Evolutionary conservation across 2,797 vertebrate species (phyloP).

Genomic region (Pagetopsis macropterus): DNA sequence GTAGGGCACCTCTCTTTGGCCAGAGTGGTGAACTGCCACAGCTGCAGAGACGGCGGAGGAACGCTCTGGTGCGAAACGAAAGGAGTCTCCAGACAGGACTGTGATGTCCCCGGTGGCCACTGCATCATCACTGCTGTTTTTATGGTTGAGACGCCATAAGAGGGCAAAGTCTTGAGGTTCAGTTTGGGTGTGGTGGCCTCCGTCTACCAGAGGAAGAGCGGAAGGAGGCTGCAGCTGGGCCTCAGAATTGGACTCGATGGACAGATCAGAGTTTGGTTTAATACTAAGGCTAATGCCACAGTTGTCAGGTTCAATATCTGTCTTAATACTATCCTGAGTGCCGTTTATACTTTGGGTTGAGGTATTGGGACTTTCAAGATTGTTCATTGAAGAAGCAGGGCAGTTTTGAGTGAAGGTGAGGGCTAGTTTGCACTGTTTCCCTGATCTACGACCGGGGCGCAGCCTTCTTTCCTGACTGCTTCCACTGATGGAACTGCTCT

Average conservation of each 20-base stretch:
- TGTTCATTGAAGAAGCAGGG: conserved; percentile 33
- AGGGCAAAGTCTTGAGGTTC: conserved; percentile 92
- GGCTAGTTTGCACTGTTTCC: conserved; percentile 87
- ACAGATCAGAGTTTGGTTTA: conserved; percentile 24
- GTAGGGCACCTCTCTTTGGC: conserved; percentile 86
- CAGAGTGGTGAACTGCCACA: conserved; percentile 58
- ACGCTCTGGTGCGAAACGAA: conserved; percentile 84
- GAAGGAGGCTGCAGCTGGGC: conserved; percentile 6
- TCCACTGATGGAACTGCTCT: conserved; percentile 35
- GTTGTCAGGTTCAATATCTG: conserved; percentile 10
- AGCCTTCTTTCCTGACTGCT: conserved; percentile 77
- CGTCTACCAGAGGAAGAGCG: conserved; percentile 7
- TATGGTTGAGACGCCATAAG: conserved; percentile 90
- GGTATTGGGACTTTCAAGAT: conserved; percentile 31
- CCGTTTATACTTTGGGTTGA: conserved; percentile 20
- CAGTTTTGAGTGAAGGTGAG: conserved; percentile 87
- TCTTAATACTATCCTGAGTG: conserved; percentile 8
- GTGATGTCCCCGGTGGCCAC: conserved; percentile 45
- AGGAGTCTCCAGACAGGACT: conserved; percentile 81
- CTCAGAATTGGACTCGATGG: conserved; percentile 1
- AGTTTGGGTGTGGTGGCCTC: conserved; percentile 82
- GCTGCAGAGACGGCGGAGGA: conserved; percentile 42
- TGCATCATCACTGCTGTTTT: conserved; percentile 1
- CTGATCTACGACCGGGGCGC: conserved; percentile 79
- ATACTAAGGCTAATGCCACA: conserved; percentile 8